Base-by-base conservation (phyloP, 2,888 invertebrate species). In the Pammene aurita region DNA sequence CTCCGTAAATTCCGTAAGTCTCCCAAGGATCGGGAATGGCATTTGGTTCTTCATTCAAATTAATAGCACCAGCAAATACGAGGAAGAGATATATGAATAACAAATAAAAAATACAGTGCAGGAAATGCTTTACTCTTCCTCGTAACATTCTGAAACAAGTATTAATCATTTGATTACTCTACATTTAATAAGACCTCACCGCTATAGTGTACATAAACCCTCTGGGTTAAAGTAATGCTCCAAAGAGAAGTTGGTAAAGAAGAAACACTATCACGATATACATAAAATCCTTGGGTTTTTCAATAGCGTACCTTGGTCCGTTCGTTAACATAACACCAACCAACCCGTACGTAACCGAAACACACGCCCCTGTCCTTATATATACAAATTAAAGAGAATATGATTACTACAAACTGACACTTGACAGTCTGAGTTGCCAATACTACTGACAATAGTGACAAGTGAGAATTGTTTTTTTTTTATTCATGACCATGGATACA, bases 61-160 rank as follows among this genome's bases (percentile, higher is more conserved):
- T 93, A 76, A 94, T 93, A 75, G 94, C 94, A 78, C 95, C 95
- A 77, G 94, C 94, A 81, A 94, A 93, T 75, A 95, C 89, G 89
- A 97, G 96, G 83, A 97, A 96, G 74, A 94, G 84, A 78, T 95
- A 92, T 84, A 97, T 96, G 81, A 97, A 95, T 77, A 93, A 93
- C 75, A 95, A 88, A 79, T 97, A 94, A 76, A 96, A 93, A 77
- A 93, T 92, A 85, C 97, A 97, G 87, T 98, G 97, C 76, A 97
- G 90, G 79, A 95, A 90, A 89, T 98, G 97, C 87, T 96, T 97
- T 72, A 95, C 93, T 86, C 93, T 93, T 85, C 96, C 95, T 85
- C 93, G 94, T 77, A 95, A 81, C 92, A 93, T 93, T 76, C 92
- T 92, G 89, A 78, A 92, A 92, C 80, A 84, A 84, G 62, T 54